These are phyloP conservation scores for Nebria ingens DNA, from an alignment of 1,140 invertebrate species.

Conservation along the genomic window DNA sequence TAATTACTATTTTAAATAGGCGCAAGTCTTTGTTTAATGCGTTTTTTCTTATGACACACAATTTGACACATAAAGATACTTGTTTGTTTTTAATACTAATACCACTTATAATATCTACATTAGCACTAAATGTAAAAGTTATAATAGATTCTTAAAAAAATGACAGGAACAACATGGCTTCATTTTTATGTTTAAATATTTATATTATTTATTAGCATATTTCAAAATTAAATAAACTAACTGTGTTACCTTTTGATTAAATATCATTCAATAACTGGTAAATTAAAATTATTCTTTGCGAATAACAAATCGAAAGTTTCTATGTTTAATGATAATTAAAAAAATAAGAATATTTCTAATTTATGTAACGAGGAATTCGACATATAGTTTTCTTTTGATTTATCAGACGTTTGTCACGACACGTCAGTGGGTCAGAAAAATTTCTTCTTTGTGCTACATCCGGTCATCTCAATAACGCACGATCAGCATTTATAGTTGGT, in stretches of 20 bases:
- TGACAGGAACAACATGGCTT: too few species aligned
- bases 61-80: background rate
- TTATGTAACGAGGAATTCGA: background rate
- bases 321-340: too few species aligned
- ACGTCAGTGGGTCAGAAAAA: background rate
- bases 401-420: background rate
- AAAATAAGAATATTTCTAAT: background rate
- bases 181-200: too few species aligned
- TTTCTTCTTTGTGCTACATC: background rate
- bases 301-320: too few species aligned
- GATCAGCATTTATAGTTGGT: background rate
- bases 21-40: background rate
- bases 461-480: background rate
- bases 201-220: conserved; percentile 2
- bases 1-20: background rate
- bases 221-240: background rate
- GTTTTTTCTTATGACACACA: background rate
- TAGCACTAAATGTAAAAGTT: too few species aligned
- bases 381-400: background rate
- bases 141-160: too few species aligned
- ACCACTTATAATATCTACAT: too few species aligned
- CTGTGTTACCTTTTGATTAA: conserved; percentile 7
- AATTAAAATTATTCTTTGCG: too few species aligned
- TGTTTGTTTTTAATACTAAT: too few species aligned
- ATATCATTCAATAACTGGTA: too few species aligned